Conservation (phyloP, 2,797 vertebrate genomes). For the Ambastaia sidthimunki region DNA sequence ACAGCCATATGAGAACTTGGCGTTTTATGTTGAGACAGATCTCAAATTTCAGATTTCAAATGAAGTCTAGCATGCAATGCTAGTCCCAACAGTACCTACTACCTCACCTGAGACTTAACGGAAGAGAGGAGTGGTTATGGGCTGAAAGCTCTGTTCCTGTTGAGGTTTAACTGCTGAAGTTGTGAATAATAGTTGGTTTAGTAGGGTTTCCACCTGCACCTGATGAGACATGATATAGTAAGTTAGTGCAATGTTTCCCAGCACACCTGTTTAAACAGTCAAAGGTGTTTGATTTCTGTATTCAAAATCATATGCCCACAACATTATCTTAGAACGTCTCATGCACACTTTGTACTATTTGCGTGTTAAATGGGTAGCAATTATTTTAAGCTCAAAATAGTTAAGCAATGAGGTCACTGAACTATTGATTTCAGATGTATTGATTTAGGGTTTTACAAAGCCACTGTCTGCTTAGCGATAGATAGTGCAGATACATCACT, state of each 20-base stretch:
- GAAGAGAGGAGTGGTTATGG: background rate
- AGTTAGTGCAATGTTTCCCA: slow-evolving; percentile 65
- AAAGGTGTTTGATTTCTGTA: slow-evolving; percentile 42
- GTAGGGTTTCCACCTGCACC: slow-evolving; percentile 80
- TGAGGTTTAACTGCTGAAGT: slow-evolving; percentile 59
- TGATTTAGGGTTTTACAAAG: slow-evolving; percentile 37
- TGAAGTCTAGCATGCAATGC: background rate
- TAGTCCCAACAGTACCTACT: background rate
- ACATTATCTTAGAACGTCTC: slow-evolving; percentile 1
- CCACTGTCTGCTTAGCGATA: slow-evolving; percentile 35
- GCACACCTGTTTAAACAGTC: slow-evolving; percentile 80
- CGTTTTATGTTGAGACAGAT: background rate
- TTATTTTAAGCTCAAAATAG: slow-evolving; percentile 9
- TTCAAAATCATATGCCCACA: slow-evolving; percentile 27
- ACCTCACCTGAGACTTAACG: slow-evolving; percentile 16
- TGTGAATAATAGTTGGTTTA: slow-evolving; percentile 78
- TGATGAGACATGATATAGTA: slow-evolving; percentile 74
- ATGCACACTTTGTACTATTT: background rate
- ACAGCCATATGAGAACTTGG: slow-evolving; percentile 2
- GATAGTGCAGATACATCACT: slow-evolving; percentile 40
- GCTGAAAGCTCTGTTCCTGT: slow-evolving; percentile 27
- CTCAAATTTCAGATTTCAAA: background rate
- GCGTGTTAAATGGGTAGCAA: slow-evolving; percentile 32
- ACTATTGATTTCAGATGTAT: slow-evolving; percentile 47
- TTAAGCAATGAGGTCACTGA: slow-evolving; percentile 25